Evolutionary conservation across 2,797 vertebrate species (phyloP).

Genomic region (Okamejei kenojei): DNA sequence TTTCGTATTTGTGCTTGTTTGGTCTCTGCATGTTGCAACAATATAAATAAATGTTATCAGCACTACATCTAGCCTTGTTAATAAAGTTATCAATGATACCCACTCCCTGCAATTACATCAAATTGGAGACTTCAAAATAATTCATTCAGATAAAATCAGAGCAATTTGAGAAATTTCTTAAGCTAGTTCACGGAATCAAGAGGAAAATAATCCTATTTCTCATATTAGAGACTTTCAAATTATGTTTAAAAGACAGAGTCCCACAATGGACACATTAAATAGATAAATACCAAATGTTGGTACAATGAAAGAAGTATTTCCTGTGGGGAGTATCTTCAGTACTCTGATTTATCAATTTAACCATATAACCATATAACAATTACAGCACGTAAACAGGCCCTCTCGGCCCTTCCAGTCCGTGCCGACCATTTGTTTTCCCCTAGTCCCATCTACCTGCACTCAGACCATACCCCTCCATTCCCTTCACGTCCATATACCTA

Average conservation of each 20-base stretch:
- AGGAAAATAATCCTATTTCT: neutral
- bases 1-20: neutral
- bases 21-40: neutral
- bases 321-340: neutral
- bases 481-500: no score
- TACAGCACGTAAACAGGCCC: no score
- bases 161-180: neutral
- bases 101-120: neutral
- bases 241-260: neutral
- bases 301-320: neutral
- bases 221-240: neutral
- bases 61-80: no score
- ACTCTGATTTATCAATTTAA: neutral
- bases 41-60: neutral
- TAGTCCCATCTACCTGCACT: no score
- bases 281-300: neutral
- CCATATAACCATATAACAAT: no score
- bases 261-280: neutral
- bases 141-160: neutral
- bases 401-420: no score
- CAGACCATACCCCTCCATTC: no score
- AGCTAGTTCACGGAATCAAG: neutral
- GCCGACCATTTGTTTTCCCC: no score
- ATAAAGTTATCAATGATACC: neutral
- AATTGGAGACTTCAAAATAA: constrained; percentile 1